phyloP scores from a whole-genome alignment of 1,140 invertebrate genomes.

The Neodiprion virginianus region DNA sequence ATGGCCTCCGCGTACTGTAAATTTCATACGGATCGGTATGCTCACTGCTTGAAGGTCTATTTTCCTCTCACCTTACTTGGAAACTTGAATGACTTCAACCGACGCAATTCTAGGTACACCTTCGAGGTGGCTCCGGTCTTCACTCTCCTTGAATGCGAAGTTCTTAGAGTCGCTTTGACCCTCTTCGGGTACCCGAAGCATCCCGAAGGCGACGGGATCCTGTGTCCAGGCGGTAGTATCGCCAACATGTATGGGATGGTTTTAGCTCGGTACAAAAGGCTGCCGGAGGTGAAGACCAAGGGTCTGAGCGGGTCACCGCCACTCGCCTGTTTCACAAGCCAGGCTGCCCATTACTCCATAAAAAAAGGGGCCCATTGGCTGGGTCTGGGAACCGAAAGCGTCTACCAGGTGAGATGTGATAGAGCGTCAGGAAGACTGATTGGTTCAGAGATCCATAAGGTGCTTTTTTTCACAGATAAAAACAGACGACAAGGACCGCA shows the following conservation, averaged over 20 bases:
- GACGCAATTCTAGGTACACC: constrained; percentile 67
- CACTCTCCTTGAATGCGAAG: constrained; percentile 72
- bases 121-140: constrained; percentile 82
- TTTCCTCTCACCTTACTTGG: too few relatives aligned
- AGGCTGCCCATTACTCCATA: constrained; percentile 90
- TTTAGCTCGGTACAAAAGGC: constrained; percentile 75
- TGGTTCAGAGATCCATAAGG: not conserved
- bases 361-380: constrained; percentile 81
- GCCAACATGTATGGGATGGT: constrained; percentile 88
- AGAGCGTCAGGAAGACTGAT: not conserved
- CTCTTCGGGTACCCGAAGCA: constrained; percentile 70
- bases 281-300: constrained; percentile 77
- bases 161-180: constrained; percentile 68
- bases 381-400: constrained; percentile 78
- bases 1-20: too few relatives aligned
- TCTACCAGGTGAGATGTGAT: constrained; percentile 44
- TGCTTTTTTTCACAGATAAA: constrained; percentile 67
- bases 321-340: constrained; percentile 75
- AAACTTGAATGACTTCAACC: too few relatives aligned
- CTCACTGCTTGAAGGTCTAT: too few relatives aligned
- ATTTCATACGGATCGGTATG: too few relatives aligned
- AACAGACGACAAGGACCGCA: constrained; percentile 72
- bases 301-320: constrained; percentile 68
- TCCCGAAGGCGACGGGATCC: constrained; percentile 73
- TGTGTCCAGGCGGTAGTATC: constrained; percentile 84